Evolutionary conservation across 2,888 invertebrate species (phyloP).

Genomic region (Pterobdella sp.): DNA sequence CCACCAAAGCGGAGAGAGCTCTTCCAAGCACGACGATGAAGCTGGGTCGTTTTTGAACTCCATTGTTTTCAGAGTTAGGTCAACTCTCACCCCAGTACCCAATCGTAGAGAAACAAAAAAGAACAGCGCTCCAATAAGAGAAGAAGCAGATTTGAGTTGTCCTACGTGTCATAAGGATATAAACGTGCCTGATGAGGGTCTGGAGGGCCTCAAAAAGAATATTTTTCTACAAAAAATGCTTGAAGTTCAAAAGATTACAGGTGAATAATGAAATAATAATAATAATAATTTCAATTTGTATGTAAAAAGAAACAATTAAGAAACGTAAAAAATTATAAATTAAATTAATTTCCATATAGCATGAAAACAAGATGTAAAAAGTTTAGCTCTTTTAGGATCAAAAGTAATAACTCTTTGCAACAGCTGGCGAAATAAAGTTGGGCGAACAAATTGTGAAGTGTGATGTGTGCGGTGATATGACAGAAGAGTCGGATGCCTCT

Average conservation of each 20-base stretch:
- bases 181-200: neutral
- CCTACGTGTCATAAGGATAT: conserved; percentile 23
- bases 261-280: neutral
- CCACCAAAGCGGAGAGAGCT: conserved; percentile 7
- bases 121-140: neutral
- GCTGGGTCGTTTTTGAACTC: neutral
- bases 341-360: no score
- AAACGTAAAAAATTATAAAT: no score
- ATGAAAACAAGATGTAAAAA: no score
- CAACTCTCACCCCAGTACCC: neutral
- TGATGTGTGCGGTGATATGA: conserved; percentile 1
- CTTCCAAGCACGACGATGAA: neutral
- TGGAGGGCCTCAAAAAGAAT: neutral
- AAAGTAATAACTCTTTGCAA: neutral
- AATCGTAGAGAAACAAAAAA: neutral
- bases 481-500: neutral
- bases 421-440: neutral
- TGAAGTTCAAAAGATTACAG: conserved; percentile 18
- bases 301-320: no score
- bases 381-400: neutral
- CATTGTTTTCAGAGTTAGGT: neutral
- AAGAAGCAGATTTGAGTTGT: conserved; percentile 16
- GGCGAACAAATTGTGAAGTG: neutral
- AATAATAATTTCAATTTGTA: no score
- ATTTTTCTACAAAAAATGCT: conserved; percentile 22